These are phyloP conservation scores for Carapus acus DNA, from an alignment of 2,797 vertebrate genomes.

Conservation along the genomic window DNA sequence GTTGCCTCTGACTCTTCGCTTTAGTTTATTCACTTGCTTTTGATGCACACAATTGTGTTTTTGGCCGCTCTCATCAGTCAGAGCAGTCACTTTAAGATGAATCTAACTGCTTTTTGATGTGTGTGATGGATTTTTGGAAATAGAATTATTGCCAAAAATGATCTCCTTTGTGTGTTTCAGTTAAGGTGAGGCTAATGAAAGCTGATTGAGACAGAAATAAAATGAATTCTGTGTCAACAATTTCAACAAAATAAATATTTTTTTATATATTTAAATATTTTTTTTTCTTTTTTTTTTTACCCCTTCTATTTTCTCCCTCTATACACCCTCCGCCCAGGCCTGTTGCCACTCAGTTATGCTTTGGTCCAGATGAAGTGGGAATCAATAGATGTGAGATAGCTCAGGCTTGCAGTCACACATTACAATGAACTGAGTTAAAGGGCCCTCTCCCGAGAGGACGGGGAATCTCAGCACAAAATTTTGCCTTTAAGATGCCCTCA, in stretches of 20 bases:
- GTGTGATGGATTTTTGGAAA: too few relatives aligned
- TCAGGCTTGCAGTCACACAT: slow-evolving; percentile 54
- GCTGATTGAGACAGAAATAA: too few relatives aligned
- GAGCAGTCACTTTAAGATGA: too few relatives aligned
- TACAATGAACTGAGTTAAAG: slow-evolving; percentile 68
- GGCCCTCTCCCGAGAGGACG: slow-evolving; percentile 61
- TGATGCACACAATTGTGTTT: slow-evolving; percentile 7
- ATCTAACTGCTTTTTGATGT: too few relatives aligned
- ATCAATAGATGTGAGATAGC: slow-evolving; percentile 71
- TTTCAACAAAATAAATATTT: too few relatives aligned
- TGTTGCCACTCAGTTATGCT: slow-evolving; percentile 33
- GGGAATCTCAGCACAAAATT: slow-evolving; percentile 68
- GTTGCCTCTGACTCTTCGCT: too few relatives aligned
- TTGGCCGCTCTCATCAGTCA: background rate
- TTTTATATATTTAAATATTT: too few relatives aligned
- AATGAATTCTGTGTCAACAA: background rate
- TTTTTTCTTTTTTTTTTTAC: background rate
- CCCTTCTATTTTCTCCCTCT: slow-evolving; percentile 13
- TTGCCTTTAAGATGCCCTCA: slow-evolving; percentile 62
- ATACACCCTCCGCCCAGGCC: background rate
- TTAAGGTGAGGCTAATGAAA: too few relatives aligned
- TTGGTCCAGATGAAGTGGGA: slow-evolving; percentile 63
- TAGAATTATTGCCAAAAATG: too few relatives aligned
- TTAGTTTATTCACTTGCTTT: slow-evolving; percentile 33
- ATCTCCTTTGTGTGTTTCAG: too few relatives aligned